Evolutionary conservation across 1,140 invertebrate species (phyloP), one percentile per base, ranked within the genome.

Genomic region (Hydropsyche tenuis): DNA sequence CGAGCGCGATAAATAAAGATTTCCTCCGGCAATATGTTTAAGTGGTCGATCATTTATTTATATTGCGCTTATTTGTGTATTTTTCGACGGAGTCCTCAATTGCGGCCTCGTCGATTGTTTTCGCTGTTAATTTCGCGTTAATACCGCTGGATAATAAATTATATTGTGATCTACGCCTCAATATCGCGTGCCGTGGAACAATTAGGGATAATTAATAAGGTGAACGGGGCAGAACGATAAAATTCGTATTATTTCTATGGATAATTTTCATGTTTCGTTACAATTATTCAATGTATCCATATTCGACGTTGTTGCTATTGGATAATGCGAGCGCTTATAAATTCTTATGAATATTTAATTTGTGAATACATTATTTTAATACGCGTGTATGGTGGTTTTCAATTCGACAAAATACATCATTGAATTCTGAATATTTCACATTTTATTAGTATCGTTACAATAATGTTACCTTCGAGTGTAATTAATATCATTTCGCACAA

Each of bases 181-280:
- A 65, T 65, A 65, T 65, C 11, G 63, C 63, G 63, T 65, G 63
- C 63, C 12, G 63, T 30, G 23, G 11, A 11, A 43, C 63, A 45
- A 65, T 65, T 65, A 65, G 11, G 63, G 27, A 65, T 65, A 65
- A 65, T 65, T 65, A 65, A 65, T 65, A 43, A 65, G 63, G 63
- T 45, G 63, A 65, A 65, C 30, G 18, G 42, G 27, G 18, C 23
- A 20, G 30, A 65, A 65, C 30, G 63, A 60, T 65, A 65, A 18
- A 45, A 65, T 42, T 65, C 16, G 63, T 43, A 42, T 42, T 42
- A 65, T 42, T 65, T 65, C 27, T 42, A 65, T 43, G 30, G 63
- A 60, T 60, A 14, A 60, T 60, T 60, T 60, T 60, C 63, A 43
- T 65, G 30, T 65, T 65, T 65, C 30, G 7, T 43, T 65, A 23